These are phyloP conservation scores for Pomacea canaliculata DNA, from an alignment of 2,888 invertebrate genomes.

Conservation along the genomic window DNA sequence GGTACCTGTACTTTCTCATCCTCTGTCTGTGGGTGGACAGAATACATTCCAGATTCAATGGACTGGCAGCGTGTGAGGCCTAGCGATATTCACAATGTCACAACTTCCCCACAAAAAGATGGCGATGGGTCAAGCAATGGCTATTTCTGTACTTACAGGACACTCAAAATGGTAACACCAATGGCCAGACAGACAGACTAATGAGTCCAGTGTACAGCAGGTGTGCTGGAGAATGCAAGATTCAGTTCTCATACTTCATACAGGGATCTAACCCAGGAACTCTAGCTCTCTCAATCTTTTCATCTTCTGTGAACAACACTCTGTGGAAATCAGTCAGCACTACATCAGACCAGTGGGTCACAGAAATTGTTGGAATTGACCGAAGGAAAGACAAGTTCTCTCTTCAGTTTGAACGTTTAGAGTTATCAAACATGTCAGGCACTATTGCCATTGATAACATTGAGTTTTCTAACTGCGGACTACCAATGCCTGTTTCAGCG, in stretches of 20 bases:
- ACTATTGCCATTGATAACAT: slow-evolving; percentile 64
- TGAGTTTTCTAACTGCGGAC: slow-evolving; percentile 47
- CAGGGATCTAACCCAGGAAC: slow-evolving; percentile 44
- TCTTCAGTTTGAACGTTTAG: slow-evolving; percentile 41
- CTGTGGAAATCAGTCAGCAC: slow-evolving; percentile 25
- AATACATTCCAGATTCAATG: slow-evolving; percentile 47
- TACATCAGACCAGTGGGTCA: slow-evolving; percentile 48
- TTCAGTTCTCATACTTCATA: slow-evolving; percentile 58
- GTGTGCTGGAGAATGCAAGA: slow-evolving; percentile 51
- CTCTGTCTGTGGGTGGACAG: slow-evolving; percentile 57
- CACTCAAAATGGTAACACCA: slow-evolving; percentile 37
- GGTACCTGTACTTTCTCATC: slow-evolving; percentile 57
- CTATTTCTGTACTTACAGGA: slow-evolving; percentile 57
- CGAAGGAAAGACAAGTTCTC: slow-evolving; percentile 45
- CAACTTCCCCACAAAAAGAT: slow-evolving; percentile 45
- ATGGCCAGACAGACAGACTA: slow-evolving; percentile 43
- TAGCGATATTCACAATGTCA: not conserved
- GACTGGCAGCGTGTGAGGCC: slow-evolving; percentile 51
- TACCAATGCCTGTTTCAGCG: slow-evolving; percentile 35
- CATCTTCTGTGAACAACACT: slow-evolving; percentile 13
- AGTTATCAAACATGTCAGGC: slow-evolving; percentile 44
- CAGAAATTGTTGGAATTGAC: slow-evolving; percentile 56
- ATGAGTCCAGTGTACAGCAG: slow-evolving; percentile 46
- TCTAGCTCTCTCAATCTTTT: slow-evolving; percentile 42
- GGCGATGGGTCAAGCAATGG: slow-evolving; percentile 50